Conservation (phyloP, 2,888 invertebrate genomes). For the Schrankia costaestrigalis region DNA sequence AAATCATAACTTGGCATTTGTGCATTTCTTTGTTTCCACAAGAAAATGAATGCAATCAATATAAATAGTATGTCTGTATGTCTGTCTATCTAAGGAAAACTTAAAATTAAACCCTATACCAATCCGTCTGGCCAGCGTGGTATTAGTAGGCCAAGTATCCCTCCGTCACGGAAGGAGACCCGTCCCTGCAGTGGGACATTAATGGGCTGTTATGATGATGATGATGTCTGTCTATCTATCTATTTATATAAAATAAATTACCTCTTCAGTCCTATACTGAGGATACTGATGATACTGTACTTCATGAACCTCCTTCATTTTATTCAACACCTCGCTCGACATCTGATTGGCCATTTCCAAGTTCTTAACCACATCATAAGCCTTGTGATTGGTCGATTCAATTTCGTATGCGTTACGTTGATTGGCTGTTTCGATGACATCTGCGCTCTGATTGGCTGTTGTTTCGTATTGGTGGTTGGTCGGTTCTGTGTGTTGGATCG, state of each 20-base stretch:
- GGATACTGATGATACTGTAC: conserved; percentile 38
- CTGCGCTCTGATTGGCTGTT: conserved; percentile 23
- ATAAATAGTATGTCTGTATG: no score
- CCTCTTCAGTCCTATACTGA: conserved; percentile 52
- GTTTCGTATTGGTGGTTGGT: conserved; percentile 2
- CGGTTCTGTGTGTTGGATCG: conserved; percentile 1
- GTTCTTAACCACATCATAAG: conserved; percentile 11
- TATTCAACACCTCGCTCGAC: conserved; percentile 3
- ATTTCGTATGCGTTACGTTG: conserved; percentile 14
- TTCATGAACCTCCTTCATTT: conserved; percentile 39
- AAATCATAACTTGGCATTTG: no score
- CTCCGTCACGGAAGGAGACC: no score
- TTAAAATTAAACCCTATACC: no score
- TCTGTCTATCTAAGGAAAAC: no score
- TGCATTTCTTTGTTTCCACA: no score
- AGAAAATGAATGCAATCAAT: no score
- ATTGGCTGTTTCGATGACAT: conserved; percentile 19
- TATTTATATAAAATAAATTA: conserved; percentile 19
- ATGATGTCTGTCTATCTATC: no score
- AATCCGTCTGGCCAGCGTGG: no score
- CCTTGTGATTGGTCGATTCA: conserved; percentile 38
- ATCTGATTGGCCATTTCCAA: conserved; percentile 28
- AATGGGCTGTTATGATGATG: no score
- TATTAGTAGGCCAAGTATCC: no score
- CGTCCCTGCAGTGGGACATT: no score